phyloP scores from a whole-genome alignment of 2,888 invertebrate species.

The Argyra leucocephala region DNA sequence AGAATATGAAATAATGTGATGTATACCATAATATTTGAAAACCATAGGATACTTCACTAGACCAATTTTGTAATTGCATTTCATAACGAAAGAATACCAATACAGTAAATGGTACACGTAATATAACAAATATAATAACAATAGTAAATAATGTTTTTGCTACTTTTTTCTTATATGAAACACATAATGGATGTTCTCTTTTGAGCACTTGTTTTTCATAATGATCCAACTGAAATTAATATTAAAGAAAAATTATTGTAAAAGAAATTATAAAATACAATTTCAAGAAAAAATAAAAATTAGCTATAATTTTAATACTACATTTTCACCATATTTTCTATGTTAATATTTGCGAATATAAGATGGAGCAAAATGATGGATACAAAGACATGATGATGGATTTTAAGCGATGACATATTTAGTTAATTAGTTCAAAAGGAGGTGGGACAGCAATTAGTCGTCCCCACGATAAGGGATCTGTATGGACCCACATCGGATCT shows the following conservation, averaged over 20 bases:
- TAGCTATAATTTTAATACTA: no score
- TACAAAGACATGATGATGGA: no score
- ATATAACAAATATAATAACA: constrained; percentile 55
- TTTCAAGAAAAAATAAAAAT: no score
- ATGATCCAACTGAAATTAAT: constrained; percentile 50
- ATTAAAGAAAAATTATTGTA: constrained; percentile 14
- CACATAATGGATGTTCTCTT: constrained; percentile 53
- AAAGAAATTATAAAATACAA: no score
- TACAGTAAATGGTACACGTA: constrained; percentile 65
- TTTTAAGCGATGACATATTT: no score
- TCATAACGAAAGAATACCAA: constrained; percentile 56
- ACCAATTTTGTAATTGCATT: constrained; percentile 22
- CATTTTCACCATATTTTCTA: no score
- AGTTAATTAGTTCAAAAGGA: no score
- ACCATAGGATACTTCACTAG: constrained; percentile 5
- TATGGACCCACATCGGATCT: no score
- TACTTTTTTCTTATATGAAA: constrained; percentile 58
- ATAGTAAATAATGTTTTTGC: constrained; percentile 62
- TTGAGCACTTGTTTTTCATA: constrained; percentile 54
- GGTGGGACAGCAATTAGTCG: no score
- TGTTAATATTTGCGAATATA: no score
- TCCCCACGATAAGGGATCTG: no score
- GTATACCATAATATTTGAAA: constrained; percentile 56
- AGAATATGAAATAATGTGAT: constrained; percentile 59
- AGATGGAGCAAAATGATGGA: not conserved